These are phyloP conservation scores for Ondatra zibethicus DNA, from an alignment of 2,113 vertebrate species.

Conservation along the genomic window DNA sequence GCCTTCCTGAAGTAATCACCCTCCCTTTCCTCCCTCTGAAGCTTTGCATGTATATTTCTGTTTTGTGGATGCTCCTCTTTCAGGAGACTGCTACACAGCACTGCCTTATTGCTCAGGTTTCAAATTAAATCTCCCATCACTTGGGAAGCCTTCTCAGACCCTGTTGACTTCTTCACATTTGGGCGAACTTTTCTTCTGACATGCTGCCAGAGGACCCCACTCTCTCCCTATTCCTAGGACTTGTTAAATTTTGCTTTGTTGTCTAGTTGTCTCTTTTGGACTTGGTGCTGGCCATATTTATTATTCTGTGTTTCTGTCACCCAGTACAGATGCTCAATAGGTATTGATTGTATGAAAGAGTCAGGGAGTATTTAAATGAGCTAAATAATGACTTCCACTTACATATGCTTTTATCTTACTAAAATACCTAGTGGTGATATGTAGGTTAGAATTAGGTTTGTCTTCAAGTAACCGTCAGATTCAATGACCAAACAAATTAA, in stretches of 20 bases:
- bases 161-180: slow-evolving; percentile 3
- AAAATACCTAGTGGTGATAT: background rate
- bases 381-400: slow-evolving; percentile 27
- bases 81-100: background rate
- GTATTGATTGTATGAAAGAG: slow-evolving; percentile 3
- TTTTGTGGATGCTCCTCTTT: too few species aligned
- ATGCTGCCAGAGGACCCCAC: background rate
- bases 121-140: background rate
- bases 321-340: background rate
- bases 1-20: fast-evolving
- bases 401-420: background rate
- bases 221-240: background rate
- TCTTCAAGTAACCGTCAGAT: background rate
- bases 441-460: background rate
- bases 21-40: background rate
- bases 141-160: background rate
- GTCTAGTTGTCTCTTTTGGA: slow-evolving; percentile 1
- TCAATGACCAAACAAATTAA: slow-evolving; percentile 15
- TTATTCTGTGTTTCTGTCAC: slow-evolving; percentile 2
- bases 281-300: background rate
- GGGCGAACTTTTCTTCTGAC: background rate
- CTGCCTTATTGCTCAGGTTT: background rate
- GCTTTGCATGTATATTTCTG: background rate
- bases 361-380: slow-evolving; percentile 47
- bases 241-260: slow-evolving; percentile 20